phyloP scores from a whole-genome alignment of 2,113 vertebrate genomes.

The Melanotaenia duboulayi region DNA sequence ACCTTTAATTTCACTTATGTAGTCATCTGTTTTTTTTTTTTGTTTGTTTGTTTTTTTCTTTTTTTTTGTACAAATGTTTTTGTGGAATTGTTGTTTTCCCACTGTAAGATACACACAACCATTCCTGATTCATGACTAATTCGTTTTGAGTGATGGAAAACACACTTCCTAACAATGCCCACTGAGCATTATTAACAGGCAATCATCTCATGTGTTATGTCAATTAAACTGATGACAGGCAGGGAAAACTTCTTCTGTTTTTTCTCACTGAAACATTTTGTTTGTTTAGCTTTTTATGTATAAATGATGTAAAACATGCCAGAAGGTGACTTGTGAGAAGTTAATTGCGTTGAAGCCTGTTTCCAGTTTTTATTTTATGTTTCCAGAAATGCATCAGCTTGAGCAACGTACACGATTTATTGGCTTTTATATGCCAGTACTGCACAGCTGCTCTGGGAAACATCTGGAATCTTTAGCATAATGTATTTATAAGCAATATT shows the following conservation, averaged over 20 bases:
- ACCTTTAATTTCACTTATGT: background rate
- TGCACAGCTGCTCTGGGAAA: background rate
- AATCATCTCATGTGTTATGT: constrained; percentile 32
- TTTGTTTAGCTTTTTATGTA: background rate
- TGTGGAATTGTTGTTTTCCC: background rate
- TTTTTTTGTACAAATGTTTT: background rate
- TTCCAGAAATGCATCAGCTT: constrained; percentile 11
- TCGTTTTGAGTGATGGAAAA: constrained; percentile 20
- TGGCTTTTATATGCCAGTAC: background rate
- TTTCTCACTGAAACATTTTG: background rate
- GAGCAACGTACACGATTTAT: background rate
- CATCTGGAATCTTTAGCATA: background rate
- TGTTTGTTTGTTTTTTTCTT: background rate
- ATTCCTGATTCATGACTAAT: constrained; percentile 39
- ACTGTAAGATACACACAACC: too few species aligned
- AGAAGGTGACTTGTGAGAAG: constrained; percentile 11
- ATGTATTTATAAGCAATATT: background rate
- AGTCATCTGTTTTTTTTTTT: background rate
- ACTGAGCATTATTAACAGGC: constrained; percentile 54
- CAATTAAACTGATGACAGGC: constrained; percentile 22
- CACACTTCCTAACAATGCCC: constrained; percentile 37
- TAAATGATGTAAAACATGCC: constrained; percentile 8
- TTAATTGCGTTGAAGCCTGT: background rate
- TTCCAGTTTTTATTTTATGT: constrained; percentile 4
- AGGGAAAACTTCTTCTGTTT: constrained; percentile 14